Percentiles rank a stretch among this genome's conserved stretches.
Evolutionary conservation across 2,888 invertebrate genomes (phyloP).

Genomic region (Brachyptera risi): DNA sequence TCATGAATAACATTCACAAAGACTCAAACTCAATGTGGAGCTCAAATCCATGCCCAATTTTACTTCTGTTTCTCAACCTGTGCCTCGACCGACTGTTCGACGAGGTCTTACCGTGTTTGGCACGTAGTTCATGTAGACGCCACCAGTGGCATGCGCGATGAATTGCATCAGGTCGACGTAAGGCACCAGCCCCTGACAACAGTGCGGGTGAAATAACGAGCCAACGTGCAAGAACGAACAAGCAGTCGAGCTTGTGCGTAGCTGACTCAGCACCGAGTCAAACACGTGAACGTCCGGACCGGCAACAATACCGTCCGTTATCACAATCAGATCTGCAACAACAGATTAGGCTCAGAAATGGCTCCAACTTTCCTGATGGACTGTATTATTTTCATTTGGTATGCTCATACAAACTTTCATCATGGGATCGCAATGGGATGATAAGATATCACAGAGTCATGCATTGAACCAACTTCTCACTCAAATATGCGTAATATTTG

Average conservation of each 20-base stretch:
- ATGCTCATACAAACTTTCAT: too few relatives aligned
- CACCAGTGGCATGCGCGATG: constrained; percentile 69
- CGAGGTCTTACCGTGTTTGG: constrained; percentile 47
- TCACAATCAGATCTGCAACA: constrained; percentile 62
- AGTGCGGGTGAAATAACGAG: constrained; percentile 60
- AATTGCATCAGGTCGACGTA: constrained; percentile 71
- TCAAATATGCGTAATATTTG: too few relatives aligned
- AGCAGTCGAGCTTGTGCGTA: constrained; percentile 66
- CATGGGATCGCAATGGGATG: too few relatives aligned
- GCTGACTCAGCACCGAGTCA: constrained; percentile 66
- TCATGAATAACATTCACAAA: not conserved
- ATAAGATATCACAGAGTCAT: too few relatives aligned
- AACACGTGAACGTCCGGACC: constrained; percentile 68
- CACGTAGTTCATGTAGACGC: constrained; percentile 59
- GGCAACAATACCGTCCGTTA: constrained; percentile 70
- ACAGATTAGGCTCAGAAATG: too few relatives aligned
- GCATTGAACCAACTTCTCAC: too few relatives aligned
- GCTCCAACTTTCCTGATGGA: too few relatives aligned
- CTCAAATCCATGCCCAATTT: too few relatives aligned
- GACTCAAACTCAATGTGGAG: not conserved
- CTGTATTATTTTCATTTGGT: too few relatives aligned
- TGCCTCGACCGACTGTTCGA: not conserved
- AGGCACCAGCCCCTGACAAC: constrained; percentile 63
- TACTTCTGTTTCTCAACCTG: too few relatives aligned
- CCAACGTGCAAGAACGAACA: constrained; percentile 73